Evolutionary conservation across 2,113 vertebrate species (phyloP), one percentile per base, ranked within the genome.

Genomic region (Corydoras sp.): DNA sequence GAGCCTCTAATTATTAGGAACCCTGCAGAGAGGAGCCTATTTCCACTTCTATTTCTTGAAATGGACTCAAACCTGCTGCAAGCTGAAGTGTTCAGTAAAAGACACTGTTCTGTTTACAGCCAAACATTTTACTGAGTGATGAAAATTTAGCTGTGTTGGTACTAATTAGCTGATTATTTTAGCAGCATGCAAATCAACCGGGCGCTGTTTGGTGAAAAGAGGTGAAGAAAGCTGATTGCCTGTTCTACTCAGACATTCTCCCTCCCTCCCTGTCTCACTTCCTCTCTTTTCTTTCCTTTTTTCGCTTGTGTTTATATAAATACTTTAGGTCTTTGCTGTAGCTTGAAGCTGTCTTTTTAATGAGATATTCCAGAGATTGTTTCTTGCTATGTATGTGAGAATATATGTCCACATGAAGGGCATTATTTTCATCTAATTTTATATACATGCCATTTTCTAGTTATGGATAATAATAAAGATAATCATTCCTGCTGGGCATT

Each of bases 21-120:
- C 73, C 76, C 77, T 74, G 61, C 80, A 83, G 80, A 60, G 80
- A 50, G 54, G 58, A 73, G 78, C 73, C 79, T 82, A 80, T 79
- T 74, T 64, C 54, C 75, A 77, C 74, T 78, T 79, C 75, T 53
- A 58, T 74, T 74, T 82, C 71, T 61, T 70, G 68, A 58, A 68
- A 69, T 3, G 35, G 68, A 30, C 10, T 49, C 3, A n/a, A 66
- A 62, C 70, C 70, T 73, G 58, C 71, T 51, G 15, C 72, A 53
- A 82, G 72, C 81, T 79, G 72, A 73, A 65, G 54, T 30, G 55
- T 81, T 80, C 65, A 75, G 77, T 80, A 75, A 76, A 69, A 77
- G 24, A 76, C 76, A 72, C 64, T 9, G 43, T 30, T 48, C 51
- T 58, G 11, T 85, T 68, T 14, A 58, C 64, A 74, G 65, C 53